Conservation (phyloP, 2,888 invertebrate species). For the Caenorhabditis sp. region DNA sequence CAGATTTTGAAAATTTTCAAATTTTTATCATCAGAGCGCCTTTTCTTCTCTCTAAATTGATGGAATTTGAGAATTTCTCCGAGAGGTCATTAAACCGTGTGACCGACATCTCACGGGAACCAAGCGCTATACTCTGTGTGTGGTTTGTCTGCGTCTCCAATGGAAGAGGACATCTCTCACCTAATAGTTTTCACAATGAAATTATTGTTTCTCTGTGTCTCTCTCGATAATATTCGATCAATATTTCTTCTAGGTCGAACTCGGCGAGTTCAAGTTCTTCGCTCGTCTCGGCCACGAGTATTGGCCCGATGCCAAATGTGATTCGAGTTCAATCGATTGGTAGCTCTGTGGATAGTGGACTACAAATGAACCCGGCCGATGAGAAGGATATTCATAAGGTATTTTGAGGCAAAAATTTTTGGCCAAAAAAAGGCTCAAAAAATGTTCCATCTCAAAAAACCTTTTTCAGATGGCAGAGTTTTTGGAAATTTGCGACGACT, state of each 20-base stretch:
- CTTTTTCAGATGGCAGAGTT: background rate
- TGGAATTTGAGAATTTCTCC: too few relatives aligned
- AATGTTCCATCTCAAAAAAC: background rate
- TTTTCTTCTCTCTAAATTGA: too few relatives aligned
- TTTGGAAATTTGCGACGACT: background rate
- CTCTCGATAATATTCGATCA: background rate
- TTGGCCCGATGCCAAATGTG: slow-evolving; percentile 22
- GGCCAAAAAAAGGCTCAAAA: background rate
- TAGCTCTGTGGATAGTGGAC: background rate
- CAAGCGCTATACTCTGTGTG: too few relatives aligned
- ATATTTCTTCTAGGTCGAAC: slow-evolving; percentile 12
- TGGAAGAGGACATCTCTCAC: too few relatives aligned
- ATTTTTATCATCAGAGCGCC: too few relatives aligned
- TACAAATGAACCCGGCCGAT: background rate
- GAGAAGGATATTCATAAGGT: background rate
- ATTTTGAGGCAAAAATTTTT: background rate
- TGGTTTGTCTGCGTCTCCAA: too few relatives aligned
- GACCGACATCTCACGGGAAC: too few relatives aligned
- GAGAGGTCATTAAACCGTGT: too few relatives aligned
- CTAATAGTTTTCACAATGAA: too few relatives aligned
- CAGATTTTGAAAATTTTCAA: too few relatives aligned
- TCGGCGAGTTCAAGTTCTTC: slow-evolving; percentile 29
- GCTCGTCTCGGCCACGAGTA: slow-evolving; percentile 24
- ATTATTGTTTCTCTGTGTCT: background rate
- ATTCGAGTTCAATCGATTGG: slow-evolving; percentile 1